phyloP scores from a whole-genome alignment of 2,113 vertebrate species.

The Ellobius talpinus region DNA sequence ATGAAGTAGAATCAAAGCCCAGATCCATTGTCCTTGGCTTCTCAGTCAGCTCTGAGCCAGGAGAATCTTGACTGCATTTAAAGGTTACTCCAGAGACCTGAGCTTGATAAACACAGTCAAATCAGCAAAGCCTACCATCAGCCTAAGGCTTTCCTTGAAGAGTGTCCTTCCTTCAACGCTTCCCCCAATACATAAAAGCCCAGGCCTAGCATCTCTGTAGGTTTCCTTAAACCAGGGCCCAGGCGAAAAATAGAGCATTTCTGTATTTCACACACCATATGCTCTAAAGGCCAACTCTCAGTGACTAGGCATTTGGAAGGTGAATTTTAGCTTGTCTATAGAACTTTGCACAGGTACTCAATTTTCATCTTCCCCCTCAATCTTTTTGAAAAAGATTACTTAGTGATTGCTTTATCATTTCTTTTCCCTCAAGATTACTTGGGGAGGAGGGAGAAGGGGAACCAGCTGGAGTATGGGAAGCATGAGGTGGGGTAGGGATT shows the following conservation, averaged over 20 bases:
- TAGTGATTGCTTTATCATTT: slow-evolving; percentile 80
- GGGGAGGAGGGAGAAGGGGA: too few relatives aligned
- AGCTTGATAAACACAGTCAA: slow-evolving; percentile 35
- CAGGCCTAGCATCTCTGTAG: slow-evolving; percentile 2
- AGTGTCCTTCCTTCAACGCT: background rate
- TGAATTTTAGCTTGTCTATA: slow-evolving; percentile 60
- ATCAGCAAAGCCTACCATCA: background rate
- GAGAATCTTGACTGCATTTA: background rate
- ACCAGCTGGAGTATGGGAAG: background rate
- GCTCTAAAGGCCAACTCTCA: slow-evolving; percentile 60
- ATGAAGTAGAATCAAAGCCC: too few relatives aligned
- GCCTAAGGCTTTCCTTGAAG: background rate
- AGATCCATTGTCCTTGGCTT: too few relatives aligned
- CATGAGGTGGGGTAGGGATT: too few relatives aligned
- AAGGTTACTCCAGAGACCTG: background rate
- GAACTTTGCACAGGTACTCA: slow-evolving; percentile 71
- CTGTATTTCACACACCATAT: slow-evolving; percentile 25
- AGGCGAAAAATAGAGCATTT: slow-evolving; percentile 61
- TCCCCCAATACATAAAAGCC: slow-evolving; percentile 13
- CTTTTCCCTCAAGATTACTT: slow-evolving; percentile 62
- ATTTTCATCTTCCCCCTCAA: background rate
- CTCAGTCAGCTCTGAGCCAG: too few relatives aligned
- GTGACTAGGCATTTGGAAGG: background rate
- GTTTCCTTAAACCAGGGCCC: slow-evolving; percentile 71
- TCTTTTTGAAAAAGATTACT: slow-evolving; percentile 69